phyloP scores from a whole-genome alignment of 1,140 invertebrate genomes.

The Platyura marginata region DNA sequence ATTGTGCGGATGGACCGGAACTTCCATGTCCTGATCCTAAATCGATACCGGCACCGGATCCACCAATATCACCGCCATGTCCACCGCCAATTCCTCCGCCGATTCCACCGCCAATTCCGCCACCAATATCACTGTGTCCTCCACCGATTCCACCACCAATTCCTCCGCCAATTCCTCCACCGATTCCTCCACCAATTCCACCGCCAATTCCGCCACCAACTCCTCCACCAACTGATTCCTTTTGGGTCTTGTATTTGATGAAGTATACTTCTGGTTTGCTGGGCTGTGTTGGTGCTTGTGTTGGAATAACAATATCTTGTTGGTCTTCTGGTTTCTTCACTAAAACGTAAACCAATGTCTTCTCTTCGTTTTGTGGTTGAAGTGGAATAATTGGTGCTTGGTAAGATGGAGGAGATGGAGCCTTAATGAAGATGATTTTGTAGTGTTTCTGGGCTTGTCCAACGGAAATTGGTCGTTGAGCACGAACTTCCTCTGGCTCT shows the following conservation, averaged over 20 bases:
- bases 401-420: constrained; percentile 55
- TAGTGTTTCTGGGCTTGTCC: constrained; percentile 62
- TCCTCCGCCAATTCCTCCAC: constrained; percentile 20
- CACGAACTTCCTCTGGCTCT: constrained; percentile 33
- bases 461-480: constrained; percentile 30
- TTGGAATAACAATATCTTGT: constrained; percentile 54
- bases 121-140: constrained; percentile 15
- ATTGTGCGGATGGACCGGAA: constrained; percentile 32
- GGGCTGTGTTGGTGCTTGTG: constrained; percentile 53
- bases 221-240: constrained; percentile 27
- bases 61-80: constrained; percentile 24
- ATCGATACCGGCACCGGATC: constrained; percentile 14
- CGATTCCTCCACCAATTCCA: constrained; percentile 12
- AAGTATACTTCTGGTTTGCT: constrained; percentile 75
- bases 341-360: constrained; percentile 76
- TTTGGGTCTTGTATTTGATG: constrained; percentile 66
- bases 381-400: constrained; percentile 53
- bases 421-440: constrained; percentile 80
- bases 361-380: constrained; percentile 63
- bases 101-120: constrained; percentile 20
- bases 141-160: constrained; percentile 12
- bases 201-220: constrained; percentile 18
- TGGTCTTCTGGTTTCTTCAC: constrained; percentile 69
- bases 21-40: constrained; percentile 20
- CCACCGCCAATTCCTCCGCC: constrained; percentile 15